Base-by-base conservation (phyloP, 2,113 vertebrate species). In the Cromileptes altivelis region DNA sequence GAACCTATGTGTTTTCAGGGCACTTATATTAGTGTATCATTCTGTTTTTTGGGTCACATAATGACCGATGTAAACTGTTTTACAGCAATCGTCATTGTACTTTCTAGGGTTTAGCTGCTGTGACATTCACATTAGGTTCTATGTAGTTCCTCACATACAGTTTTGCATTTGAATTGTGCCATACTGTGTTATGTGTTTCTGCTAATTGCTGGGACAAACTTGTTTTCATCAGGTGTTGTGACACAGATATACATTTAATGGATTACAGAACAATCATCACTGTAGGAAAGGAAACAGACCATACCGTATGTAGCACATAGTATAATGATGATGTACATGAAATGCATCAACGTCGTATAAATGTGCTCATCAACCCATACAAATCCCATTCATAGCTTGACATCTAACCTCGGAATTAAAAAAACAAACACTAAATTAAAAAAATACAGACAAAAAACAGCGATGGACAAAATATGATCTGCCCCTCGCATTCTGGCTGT, bases 341-440 rank as follows among this genome's bases (percentile, higher is more conserved):
- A 86, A 89, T 74, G 76, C 53, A 77, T 87, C 74, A 80, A 84
- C 25, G n/a, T 17, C 78, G 70, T 80, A 72, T 67, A 75, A 89
- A 90, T 93, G 93, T 93, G 93, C 92, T 94, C 93, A 81, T 89
- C 91, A 91, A 91, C 85, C 90, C 84, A 87, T 85, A 88, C 17
- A 81, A 75, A 84, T 85, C 27, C 83, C 80, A 76, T 85, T 86
- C 84, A 86, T 75, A 70, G 79, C 74, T 76, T 79, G 63, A 88
- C 83, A 83, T 55, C 53, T 80, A 79, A 85, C 77, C 53, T 69
- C 30, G 27, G 25, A 88, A 85, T 86, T 47, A 69, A 80, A 79
- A 55, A 75, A 85, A 91, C 65, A 80, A 55, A 90, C 33, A 88
- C 52, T 17, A 79, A 91, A 93, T 89, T 37, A 37, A 57, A 90